Base-by-base conservation (phyloP, 2,113 vertebrate genomes). In the Platanista minor region DNA sequence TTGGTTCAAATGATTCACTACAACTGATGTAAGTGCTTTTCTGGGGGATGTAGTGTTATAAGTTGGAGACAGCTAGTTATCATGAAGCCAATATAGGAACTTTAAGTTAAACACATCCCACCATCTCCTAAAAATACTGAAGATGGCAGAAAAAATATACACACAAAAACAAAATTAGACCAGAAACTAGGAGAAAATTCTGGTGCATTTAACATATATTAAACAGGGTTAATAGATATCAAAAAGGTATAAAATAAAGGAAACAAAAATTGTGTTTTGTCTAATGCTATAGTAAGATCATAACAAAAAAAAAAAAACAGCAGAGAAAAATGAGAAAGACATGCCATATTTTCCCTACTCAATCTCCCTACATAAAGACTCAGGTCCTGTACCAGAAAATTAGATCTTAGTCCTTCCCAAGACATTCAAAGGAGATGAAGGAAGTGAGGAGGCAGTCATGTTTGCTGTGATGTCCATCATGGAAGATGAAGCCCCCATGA, bases 251-350 rank as follows among this genome's bases (percentile, higher is more conserved):
- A 96, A 88, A 54, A 54, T 41, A 52, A 85, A 64, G 1, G 12
- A 87, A 72, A 39, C 57, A 80, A 67, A 94, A 57, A 61, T 27
- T 57, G 15, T 29, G 1, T 64, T 57, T 78, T 29, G 1, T 57
- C 29, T 85, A 88, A 72, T 62, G 20, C 6, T 91, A 15, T 18
- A 2, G 0, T 61, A 87, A 75, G n/a, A 0, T 75, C 27, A 62
- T 20, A 88, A 66, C 2, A 1, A 49, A 0, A 23, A 71, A 49
- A 75, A 6, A 21, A 49, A 12, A 12, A 20, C 0, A 0, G 6
- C 39, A 71, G 10, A 8, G 9, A 66, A 78, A 80, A 72, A 9
- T 66, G 17, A 88, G 12, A 83, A 54, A 71, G 59, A 21, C 8
- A 27, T 9, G 8, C 2, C 11, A 8, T 83, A 61, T 66, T 15